Base-by-base conservation (phyloP, 2,113 vertebrate genomes). In the Balaeniceps rex region DNA sequence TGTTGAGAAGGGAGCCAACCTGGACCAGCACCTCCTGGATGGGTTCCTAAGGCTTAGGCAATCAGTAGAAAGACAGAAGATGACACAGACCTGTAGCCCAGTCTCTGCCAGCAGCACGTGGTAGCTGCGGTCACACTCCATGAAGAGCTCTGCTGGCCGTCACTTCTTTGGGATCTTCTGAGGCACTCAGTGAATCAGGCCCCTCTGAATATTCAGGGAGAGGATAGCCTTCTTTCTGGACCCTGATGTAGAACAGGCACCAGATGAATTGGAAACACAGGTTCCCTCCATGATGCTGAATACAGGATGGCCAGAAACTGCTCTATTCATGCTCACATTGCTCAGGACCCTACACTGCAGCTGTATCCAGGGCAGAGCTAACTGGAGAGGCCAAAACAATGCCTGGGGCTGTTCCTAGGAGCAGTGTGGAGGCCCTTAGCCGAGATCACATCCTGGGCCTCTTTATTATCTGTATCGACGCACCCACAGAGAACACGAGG, bases 71-170 rank as follows among this genome's bases (percentile, higher is more conserved):
- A 31, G 14, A 29, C 31, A 78, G 34, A 33, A 40, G 55, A 44
- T 19, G 22, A 60, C 16, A 69, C 14, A 83, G 54, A 80, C 7
- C n/a, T 28, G 38, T 42, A 74, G 14, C 7, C 16, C 40, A 52
- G 16, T 16, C n/a, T 69, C 49, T 4, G 1, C 18, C 54, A 84
- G 38, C 13, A 88, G 40, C 40, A 65, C 1, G 3, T n/a, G 9
- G 23, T 15, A 87, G 44, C 29, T 83, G 36, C 22, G 91, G 47
- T 14, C 22, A 22, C 24, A 11, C 7, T 75, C 31, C 0, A 0
- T 22, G 22, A 75, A 16, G 31, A 83, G 11, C 6, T 58, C 34
- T 6, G 6, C 25, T 25, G 19, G 36, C 24, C 7, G 2, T 24
- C 12, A 42, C 16, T 6, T 80, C 42, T 74, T 44, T 42, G 29